Base-by-base conservation (phyloP, 2,113 vertebrate genomes). In the Perognathus longimembris region DNA sequence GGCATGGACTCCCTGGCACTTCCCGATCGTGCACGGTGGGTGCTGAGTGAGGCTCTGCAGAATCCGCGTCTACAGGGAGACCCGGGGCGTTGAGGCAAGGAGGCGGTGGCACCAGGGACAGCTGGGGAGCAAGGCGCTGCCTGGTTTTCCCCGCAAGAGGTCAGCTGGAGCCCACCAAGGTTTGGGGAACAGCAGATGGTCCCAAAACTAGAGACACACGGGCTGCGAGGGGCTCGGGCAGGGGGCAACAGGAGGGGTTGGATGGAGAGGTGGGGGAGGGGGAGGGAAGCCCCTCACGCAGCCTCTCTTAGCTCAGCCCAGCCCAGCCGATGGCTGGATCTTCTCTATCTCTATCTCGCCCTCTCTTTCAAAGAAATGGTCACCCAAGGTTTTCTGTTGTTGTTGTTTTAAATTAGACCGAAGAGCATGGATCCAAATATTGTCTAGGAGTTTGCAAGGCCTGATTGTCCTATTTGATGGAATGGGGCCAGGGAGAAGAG, bases 1-100 rank as follows among this genome's bases (percentile, higher is more conserved):
- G 81, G 36, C 89, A 71, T 75, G 36, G 75, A 88, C 75, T 50
- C 30, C 42, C 17, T 4, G n/a, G 79, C 75, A 78, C 74, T 94
- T 69, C 59, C 11, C 0, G 21, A 59, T 14, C 50, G 24, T 11
- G 15, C 30, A 42, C 5, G 4, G 32, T 64, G 59, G 57, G 38
- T 75, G 50, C 59, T 12, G 24, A 57, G 30, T 17, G 36, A 28
- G 32, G 34, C 30, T 79, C 57, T 66, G 34, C 38, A 50, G 30
- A 18, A 9, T 50, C 81, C 21, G 1, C 3, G 3, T 21, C 28
- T 50, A n/a, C 32, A 59, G 42, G 40, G 36, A 45, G 66, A 85
- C 28, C 54, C 20, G 10, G 32, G 61, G 70, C 38, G 57, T 3
- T 1, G 22, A 63, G 63, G 54, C 17, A n/a, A 66, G 38, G 75